A percentile compares a stretch with the other conserved stretches of the same genome.
phyloP scores from a whole-genome alignment of 2,113 vertebrate species.

The Melozone crissalis region DNA sequence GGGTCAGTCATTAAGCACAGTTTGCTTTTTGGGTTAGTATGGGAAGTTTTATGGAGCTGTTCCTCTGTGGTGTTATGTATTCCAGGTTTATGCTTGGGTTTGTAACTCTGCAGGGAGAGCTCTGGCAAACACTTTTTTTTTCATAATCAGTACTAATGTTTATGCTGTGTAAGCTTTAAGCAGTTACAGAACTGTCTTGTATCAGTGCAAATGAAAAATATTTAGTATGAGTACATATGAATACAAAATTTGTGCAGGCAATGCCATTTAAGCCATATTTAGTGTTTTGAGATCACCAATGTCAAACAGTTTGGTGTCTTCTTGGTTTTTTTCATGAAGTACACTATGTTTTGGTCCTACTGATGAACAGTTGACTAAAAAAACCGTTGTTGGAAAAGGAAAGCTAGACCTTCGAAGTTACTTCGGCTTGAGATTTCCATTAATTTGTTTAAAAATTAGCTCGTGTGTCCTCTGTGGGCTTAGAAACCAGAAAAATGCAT shows the following conservation, averaged over 20 bases:
- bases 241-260: not conserved
- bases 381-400: not conserved
- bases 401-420: not conserved
- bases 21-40: not conserved
- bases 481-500: not conserved
- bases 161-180: not conserved
- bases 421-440: not conserved
- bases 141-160: not conserved
- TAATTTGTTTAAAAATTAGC: not conserved
- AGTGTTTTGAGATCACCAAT: not conserved
- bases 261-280: not conserved
- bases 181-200: not conserved
- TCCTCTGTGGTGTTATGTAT: fast-evolving
- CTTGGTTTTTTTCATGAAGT: not conserved
- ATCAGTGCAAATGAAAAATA: too few relatives aligned
- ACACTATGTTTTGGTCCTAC: not conserved
- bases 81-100: not conserved
- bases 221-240: fast-evolving
- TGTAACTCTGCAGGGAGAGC: not conserved
- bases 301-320: not conserved
- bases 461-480: not conserved
- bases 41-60: not conserved
- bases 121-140: not conserved
- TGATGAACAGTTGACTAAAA: not conserved
- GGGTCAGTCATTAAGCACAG: not conserved